Percentiles rank a stretch among this genome's conserved stretches.
Evolutionary conservation across 2,888 invertebrate species (phyloP).

Genomic region (Andrena praecox): DNA sequence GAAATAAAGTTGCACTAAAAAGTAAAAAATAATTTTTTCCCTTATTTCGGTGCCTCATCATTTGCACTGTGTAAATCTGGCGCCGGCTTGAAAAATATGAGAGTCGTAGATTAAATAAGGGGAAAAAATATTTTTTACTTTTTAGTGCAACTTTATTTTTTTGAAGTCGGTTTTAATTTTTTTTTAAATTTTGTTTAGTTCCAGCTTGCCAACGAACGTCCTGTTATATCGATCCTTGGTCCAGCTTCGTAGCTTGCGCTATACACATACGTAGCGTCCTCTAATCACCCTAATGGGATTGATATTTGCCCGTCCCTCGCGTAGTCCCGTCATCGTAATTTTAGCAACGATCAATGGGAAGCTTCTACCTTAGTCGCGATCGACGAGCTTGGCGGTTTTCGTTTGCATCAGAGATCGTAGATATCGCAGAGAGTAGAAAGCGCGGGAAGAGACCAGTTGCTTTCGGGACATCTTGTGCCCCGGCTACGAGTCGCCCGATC

Average conservation of each 20-base stretch:
- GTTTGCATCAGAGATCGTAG: slow-evolving; percentile 8
- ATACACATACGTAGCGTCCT: neutral
- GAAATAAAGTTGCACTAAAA: too few species aligned
- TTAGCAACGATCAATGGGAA: slow-evolving; percentile 64
- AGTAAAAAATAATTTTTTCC: too few species aligned
- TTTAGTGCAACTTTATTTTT: too few species aligned
- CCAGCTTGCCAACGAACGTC: neutral
- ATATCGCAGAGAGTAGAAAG: neutral
- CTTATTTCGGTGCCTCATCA: too few species aligned
- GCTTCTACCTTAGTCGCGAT: slow-evolving; percentile 49
- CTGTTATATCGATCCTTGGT: slow-evolving; percentile 24
- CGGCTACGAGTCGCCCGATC: neutral
- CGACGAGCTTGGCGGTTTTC: slow-evolving; percentile 3
- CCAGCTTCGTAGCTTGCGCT: slow-evolving; percentile 20
- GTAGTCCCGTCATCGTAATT: slow-evolving; percentile 45
- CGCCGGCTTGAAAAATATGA: too few species aligned
- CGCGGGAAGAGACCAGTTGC: slow-evolving; percentile 4
- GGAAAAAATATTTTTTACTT: too few species aligned
- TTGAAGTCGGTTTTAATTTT: too few species aligned
- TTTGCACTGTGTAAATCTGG: too few species aligned
- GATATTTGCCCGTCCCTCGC: slow-evolving; percentile 30
- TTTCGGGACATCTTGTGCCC: neutral
- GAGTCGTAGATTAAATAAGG: too few species aligned
- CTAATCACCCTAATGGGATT: slow-evolving; percentile 13
- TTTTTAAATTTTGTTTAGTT: neutral